Percentiles rank a stretch among this genome's conserved stretches.
These are phyloP conservation scores for Loriculus beryllinus DNA, from an alignment of 2,797 vertebrate species.

Conservation along the genomic window DNA sequence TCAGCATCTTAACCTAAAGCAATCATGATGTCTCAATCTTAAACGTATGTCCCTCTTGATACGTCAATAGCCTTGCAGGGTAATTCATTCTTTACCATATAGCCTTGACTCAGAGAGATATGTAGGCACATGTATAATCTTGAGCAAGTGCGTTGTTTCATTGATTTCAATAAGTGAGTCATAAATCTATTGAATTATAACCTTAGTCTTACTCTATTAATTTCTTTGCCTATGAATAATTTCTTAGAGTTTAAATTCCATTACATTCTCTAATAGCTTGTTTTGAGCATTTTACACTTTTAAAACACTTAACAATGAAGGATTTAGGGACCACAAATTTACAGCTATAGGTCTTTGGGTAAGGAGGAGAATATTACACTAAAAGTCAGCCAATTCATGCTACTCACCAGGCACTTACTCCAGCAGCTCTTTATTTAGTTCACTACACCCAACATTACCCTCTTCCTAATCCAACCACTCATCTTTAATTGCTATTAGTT, in stretches of 20 bases:
- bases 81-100: background rate
- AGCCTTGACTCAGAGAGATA: conserved; percentile 28
- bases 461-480: background rate
- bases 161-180: conserved; percentile 15
- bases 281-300: background rate
- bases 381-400: background rate
- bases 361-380: background rate
- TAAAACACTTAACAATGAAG: background rate
- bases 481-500: background rate
- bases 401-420: background rate
- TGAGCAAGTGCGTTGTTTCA: background rate
- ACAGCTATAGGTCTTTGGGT: background rate
- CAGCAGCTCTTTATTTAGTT: background rate
- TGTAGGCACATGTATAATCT: background rate
- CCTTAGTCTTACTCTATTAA: background rate
- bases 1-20: background rate
- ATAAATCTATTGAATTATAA: background rate
- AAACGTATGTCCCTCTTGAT: background rate
- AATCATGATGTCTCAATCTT: conserved; percentile 3
- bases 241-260: background rate
- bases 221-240: background rate
- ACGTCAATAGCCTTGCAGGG: background rate
- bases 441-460: background rate
- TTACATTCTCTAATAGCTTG: background rate
- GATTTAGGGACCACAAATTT: background rate